Conservation (phyloP, 2,888 invertebrate species). For the Gandaritis pyraliata region DNA sequence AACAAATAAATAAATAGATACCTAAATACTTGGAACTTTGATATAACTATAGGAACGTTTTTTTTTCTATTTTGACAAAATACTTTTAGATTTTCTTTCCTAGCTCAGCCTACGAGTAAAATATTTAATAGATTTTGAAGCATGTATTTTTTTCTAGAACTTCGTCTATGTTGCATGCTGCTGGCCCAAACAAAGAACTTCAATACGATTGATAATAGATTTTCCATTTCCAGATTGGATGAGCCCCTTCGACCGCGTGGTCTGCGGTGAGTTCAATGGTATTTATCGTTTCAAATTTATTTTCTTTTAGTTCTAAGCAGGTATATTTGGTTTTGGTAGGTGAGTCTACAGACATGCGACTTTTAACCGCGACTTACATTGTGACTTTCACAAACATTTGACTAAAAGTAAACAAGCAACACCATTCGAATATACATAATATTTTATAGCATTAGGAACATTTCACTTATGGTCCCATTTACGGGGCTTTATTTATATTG, state of each 20-base stretch:
- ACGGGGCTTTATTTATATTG: no score
- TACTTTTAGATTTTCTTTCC: background rate
- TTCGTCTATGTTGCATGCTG: constrained; percentile 62
- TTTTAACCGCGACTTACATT: constrained; percentile 20
- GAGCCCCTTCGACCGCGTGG: constrained; percentile 97
- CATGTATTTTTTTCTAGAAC: constrained; percentile 30
- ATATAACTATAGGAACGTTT: no score
- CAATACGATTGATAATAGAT: constrained; percentile 85
- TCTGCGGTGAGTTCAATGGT: constrained; percentile 97
- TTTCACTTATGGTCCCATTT: no score
- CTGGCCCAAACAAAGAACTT: constrained; percentile 73
- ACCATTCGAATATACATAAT: no score
- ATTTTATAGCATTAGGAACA: no score
- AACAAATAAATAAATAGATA: no score
- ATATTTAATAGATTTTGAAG: constrained; percentile 6
- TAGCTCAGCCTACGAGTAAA: background rate
- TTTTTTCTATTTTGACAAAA: no score
- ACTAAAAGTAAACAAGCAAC: no score
- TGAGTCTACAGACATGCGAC: constrained; percentile 50
- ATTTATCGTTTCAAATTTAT: constrained; percentile 87
- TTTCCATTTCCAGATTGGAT: constrained; percentile 94
- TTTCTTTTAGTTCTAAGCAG: constrained; percentile 82
- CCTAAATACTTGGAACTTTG: no score
- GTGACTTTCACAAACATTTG: no score
- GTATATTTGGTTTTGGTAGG: constrained; percentile 59